Evolutionary conservation across 53 echinoderm and acorn worm genomes (phyloP), one percentile per base, ranked within the genome.

Genomic region (Holothuria scabra): DNA sequence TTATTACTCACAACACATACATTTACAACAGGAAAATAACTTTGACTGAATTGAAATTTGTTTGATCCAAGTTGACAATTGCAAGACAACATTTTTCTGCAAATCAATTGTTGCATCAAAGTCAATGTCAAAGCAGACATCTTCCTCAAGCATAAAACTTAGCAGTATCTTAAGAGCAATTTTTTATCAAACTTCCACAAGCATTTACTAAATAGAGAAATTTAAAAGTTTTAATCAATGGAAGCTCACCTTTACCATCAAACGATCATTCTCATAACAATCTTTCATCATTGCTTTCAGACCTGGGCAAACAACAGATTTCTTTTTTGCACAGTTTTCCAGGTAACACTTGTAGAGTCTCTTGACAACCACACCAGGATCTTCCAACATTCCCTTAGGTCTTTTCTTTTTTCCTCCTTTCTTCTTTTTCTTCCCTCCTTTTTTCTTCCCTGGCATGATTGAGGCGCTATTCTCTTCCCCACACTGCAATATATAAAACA

Each of bases 231-330:
- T 52, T 8, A 52, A 52, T 8, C 20, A 30, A 32, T 11, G 59
- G 33, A 5, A 46, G 10, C 19, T 82, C 71, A 97, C 97, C 92
- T 93, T 97, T 38, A 94, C 99, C n/a, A 89, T 70, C 55, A 99
- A 88, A 71, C 92, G 92, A 83, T 99, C 80, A 66, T 99, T 89
- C 72, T 99, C 99, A 46, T 70, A 92, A 83, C 99, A 99, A 12
- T 86, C 89, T 70, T 93, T 99, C 90, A 99, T 81, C 56, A 88
- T 89, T 14, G 48, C 85, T 80, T 99, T 99, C 19, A 99, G 85
- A 32, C 91, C 91, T 14, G 94, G 99, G 44, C 90, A 94, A 20
- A 88, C 89, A 21, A 87, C 88, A 19, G 89, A 74, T 23, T 85
- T 82, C 71, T 89, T 94, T 59, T 79, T 78, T 18, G 84, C 88